Conservation (phyloP, 2,888 invertebrate species). For the Periphyllus acericola region DNA sequence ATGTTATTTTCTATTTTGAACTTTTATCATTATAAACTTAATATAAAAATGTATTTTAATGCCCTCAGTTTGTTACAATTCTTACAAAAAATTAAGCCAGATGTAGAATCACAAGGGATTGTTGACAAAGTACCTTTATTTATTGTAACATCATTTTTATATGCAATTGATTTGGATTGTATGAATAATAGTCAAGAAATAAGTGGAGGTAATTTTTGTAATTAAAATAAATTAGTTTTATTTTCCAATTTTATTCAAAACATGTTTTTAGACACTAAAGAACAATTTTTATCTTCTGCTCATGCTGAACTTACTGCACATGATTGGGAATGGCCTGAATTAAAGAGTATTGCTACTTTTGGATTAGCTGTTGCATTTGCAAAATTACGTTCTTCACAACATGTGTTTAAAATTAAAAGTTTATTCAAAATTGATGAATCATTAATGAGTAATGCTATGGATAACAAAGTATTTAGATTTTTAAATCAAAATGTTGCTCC, state of each 20-base stretch:
- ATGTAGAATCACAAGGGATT: slow-evolving; percentile 75
- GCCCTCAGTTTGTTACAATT: slow-evolving; percentile 66
- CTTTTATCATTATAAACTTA: too few relatives aligned
- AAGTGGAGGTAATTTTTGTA: slow-evolving; percentile 42
- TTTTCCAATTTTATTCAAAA: neutral
- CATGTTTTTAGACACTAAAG: slow-evolving; percentile 39
- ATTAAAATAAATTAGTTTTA: neutral
- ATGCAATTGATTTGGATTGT: slow-evolving; percentile 81
- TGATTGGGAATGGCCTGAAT: slow-evolving; percentile 71
- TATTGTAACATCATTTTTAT: slow-evolving; percentile 83
- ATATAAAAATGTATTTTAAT: slow-evolving; percentile 24
- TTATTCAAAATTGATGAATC: slow-evolving; percentile 56
- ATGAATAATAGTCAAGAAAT: slow-evolving; percentile 55
- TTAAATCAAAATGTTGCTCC: slow-evolving; percentile 79
- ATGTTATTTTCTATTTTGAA: too few relatives aligned
- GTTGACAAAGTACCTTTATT: slow-evolving; percentile 83
- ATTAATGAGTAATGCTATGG: slow-evolving; percentile 70
- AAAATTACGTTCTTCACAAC: slow-evolving; percentile 69
- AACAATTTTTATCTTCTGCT: slow-evolving; percentile 43
- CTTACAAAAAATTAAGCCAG: slow-evolving; percentile 66
- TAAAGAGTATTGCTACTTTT: slow-evolving; percentile 75
- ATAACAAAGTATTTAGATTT: slow-evolving; percentile 82
- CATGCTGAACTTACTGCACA: slow-evolving; percentile 41
- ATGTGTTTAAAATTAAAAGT: slow-evolving; percentile 45
- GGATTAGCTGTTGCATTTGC: slow-evolving; percentile 78